Percentiles rank a stretch among this genome's conserved stretches.
Evolutionary conservation across 2,888 invertebrate species (phyloP).

Genomic region (Adelognathus sp.): DNA sequence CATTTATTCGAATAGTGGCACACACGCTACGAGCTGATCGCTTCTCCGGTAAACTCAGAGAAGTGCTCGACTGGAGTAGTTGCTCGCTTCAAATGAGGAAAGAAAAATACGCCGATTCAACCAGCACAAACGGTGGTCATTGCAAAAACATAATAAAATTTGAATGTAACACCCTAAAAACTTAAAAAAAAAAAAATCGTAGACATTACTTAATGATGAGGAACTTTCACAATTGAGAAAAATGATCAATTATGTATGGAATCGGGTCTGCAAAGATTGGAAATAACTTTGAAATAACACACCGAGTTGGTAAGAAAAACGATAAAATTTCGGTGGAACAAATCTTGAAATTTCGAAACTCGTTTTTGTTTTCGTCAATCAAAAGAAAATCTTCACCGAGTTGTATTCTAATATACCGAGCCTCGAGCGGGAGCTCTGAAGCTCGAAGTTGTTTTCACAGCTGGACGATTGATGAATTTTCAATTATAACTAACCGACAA

Average conservation of each 20-base stretch:
- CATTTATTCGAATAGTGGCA: too few relatives aligned
- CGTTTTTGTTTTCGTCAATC: not conserved
- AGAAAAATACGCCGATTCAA: too few relatives aligned
- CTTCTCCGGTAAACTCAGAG: not conserved
- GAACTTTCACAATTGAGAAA: too few relatives aligned
- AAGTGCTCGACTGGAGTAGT: not conserved
- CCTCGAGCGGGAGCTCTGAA: not conserved
- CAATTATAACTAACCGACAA: slow-evolving; percentile 36
- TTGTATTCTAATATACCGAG: not conserved
- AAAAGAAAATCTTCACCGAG: not conserved
- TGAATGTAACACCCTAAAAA: not conserved
- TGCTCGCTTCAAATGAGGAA: not conserved
- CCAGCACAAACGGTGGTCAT: too few relatives aligned
- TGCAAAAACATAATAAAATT: not conserved
- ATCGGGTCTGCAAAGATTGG: too few relatives aligned
- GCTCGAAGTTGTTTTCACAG: not conserved
- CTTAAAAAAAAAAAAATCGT: not conserved
- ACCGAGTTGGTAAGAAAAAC: not conserved
- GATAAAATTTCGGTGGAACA: not conserved
- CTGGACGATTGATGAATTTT: slow-evolving; percentile 27
- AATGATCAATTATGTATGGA: too few relatives aligned
- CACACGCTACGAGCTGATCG: too few relatives aligned
- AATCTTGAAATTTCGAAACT: not conserved
- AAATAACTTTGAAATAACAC: not conserved
- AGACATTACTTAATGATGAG: too few relatives aligned